Evolutionary conservation across 2,113 vertebrate species (phyloP), one percentile per base, ranked within the genome.

Genomic region (Suricata suricatta): DNA sequence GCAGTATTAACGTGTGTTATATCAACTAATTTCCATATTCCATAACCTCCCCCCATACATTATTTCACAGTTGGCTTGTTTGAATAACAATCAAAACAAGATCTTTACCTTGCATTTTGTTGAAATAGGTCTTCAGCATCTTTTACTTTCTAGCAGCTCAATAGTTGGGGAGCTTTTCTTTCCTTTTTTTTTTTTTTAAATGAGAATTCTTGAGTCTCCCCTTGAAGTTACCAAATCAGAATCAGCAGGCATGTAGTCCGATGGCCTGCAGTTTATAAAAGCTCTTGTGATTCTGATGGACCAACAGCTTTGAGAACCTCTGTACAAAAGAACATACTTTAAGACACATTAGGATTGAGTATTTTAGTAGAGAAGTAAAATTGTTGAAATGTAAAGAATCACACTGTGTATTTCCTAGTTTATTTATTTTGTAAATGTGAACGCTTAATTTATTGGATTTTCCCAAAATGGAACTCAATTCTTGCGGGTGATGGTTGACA

Each of bases 331-430:
- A 93, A 44, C 25, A 44, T 35, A 25, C 35, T 52, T 66, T 38
- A 89, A 79, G 64, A 69, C 27, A 84, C 3, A 4, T 82, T 82
- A 86, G 35, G 21, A 35, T 29, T 80, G 4, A 54, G 31, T 47
- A 31, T 89, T 92, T 94, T 74, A 54, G 17, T 72, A 92, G 29
- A 74, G 38, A 21, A 77, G 14, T 44, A 88, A 85, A 90, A 5
- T 54, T 93, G 76, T 84, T n/a, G 35, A 95, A 74, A 84, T 95
- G n/a, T 31, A 85, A 80, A 54, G 57, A 88, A 88, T 76, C 68
- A 66, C 3, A 7, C 15, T 52, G 2, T 12, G 33, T 16, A 6
- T 83, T 96, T 31, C 31, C 15, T 93, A 52, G 38, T 86, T 89
- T 69, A 25, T 83, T 93, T 60, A 63, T 63, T 72, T 90, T 94